A percentile compares a stretch with the other conserved stretches of the same genome.
Evolutionary conservation across 92 coral and sea anemone species (phyloP).

Genomic region (Ricordea florida): DNA sequence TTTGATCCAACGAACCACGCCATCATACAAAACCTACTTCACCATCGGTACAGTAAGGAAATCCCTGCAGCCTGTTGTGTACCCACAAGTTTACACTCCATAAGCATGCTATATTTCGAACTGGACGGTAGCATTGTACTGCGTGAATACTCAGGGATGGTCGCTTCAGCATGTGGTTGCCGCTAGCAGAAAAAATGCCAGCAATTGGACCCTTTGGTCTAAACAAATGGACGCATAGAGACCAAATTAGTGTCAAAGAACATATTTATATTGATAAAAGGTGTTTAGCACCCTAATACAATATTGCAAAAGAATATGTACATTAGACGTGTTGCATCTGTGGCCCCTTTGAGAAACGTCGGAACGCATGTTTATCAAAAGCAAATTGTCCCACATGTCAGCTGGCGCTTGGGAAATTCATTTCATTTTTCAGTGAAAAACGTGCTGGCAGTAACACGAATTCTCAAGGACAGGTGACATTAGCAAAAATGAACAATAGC

Average conservation of each 20-base stretch:
- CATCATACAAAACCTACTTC: conserved; percentile 85
- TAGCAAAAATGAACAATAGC: too few species aligned
- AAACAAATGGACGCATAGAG: conserved; percentile 11
- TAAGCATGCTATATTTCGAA: conserved; percentile 84
- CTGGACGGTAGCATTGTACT: conserved; percentile 82
- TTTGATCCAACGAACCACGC: conserved; percentile 90
- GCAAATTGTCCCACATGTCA: too few species aligned
- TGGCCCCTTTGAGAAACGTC: too few species aligned
- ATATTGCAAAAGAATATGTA: conserved; percentile 34
- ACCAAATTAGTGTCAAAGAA: conserved; percentile 67
- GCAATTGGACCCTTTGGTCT: neutral
- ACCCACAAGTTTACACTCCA: conserved; percentile 89
- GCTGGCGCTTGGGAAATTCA: too few species aligned
- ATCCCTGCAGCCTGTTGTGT: conserved; percentile 98
- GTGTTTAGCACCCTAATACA: conserved; percentile 55
- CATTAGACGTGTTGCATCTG: neutral
- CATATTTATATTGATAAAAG: conserved; percentile 69
- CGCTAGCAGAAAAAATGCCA: conserved; percentile 49
- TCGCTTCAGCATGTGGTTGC: conserved; percentile 92
- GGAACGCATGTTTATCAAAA: too few species aligned
- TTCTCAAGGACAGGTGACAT: too few species aligned
- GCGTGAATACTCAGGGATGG: conserved; percentile 85
- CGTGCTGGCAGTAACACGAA: too few species aligned
- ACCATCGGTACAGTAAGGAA: conserved; percentile 73
- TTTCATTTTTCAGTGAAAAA: too few species aligned